phyloP scores from a whole-genome alignment of 2,888 invertebrate species.

The Petrolisthes manimaculis region DNA sequence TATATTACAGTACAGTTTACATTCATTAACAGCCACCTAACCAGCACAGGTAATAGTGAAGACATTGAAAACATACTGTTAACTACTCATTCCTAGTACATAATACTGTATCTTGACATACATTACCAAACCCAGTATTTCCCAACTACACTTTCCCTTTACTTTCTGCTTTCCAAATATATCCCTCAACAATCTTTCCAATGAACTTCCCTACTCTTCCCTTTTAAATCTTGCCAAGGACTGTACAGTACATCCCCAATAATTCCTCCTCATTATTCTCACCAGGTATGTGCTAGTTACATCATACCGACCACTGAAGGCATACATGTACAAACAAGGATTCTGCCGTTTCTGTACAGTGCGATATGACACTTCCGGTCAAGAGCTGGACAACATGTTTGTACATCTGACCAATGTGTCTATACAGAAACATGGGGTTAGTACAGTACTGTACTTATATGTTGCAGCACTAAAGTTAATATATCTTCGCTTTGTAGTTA shows the following conservation, averaged over 20 bases:
- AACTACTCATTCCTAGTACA: too few relatives aligned
- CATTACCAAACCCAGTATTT: too few relatives aligned
- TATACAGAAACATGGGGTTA: slow-evolving; percentile 95
- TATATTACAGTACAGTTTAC: too few relatives aligned
- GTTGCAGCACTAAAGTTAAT: too few relatives aligned
- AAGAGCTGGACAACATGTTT: slow-evolving; percentile 91
- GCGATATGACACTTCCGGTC: slow-evolving; percentile 85
- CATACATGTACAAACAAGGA: slow-evolving; percentile 90
- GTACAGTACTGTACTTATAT: slow-evolving; percentile 67
- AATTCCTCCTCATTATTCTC: background rate
- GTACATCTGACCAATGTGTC: slow-evolving; percentile 97
- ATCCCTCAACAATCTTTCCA: background rate
- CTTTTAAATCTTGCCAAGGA: background rate
- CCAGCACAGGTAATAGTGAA: too few relatives aligned
- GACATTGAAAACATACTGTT: too few relatives aligned
- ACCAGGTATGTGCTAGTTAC: slow-evolving; percentile 89
- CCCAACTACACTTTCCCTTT: too few relatives aligned
- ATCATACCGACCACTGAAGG: slow-evolving; percentile 92
- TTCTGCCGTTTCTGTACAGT: slow-evolving; percentile 97
- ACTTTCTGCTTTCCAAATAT: background rate
- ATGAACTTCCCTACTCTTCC: background rate
- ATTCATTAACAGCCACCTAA: too few relatives aligned
- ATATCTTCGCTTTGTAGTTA: too few relatives aligned
- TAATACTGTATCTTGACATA: too few relatives aligned
- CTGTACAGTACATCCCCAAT: background rate